Percentiles rank a stretch among this genome's conserved stretches.
Conservation (phyloP, 2,113 vertebrate species). For the Agelaius phoeniceus region DNA sequence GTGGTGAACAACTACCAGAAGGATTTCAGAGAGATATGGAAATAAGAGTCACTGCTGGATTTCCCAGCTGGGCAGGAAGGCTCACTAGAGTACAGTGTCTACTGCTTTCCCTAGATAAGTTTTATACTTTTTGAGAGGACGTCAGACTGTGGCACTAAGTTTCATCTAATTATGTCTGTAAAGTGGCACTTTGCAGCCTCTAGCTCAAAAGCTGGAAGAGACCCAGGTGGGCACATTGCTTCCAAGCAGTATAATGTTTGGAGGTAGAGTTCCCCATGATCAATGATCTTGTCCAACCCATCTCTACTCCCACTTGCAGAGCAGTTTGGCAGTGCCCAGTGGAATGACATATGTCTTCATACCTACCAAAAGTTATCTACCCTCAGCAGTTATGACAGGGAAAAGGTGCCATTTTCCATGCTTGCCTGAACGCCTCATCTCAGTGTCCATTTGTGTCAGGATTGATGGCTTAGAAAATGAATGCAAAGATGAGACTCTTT, state of each 20-base stretch:
- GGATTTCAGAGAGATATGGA: neutral
- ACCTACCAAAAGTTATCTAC: neutral
- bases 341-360: neutral
- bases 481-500: conserved; percentile 34
- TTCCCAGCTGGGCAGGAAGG: neutral
- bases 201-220: neutral
- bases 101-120: neutral
- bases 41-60: neutral
- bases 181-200: neutral
- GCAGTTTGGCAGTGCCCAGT: neutral
- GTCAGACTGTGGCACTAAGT: neutral
- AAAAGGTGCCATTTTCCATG: conserved; percentile 48
- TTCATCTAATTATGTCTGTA: neutral
- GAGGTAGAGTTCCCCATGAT: neutral
- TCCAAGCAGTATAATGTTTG: neutral
- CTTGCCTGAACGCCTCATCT: conserved; percentile 43
- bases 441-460: conserved; percentile 10
- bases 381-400: neutral
- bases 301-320: neutral
- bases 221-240: neutral
- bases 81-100: neutral
- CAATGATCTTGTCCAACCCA: neutral
- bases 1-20: neutral
- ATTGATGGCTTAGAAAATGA: conserved; percentile 23
- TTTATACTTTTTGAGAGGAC: neutral